Evolutionary conservation across 2,113 vertebrate species (phyloP).

Genomic region (Salvelinus fontinalis): DNA sequence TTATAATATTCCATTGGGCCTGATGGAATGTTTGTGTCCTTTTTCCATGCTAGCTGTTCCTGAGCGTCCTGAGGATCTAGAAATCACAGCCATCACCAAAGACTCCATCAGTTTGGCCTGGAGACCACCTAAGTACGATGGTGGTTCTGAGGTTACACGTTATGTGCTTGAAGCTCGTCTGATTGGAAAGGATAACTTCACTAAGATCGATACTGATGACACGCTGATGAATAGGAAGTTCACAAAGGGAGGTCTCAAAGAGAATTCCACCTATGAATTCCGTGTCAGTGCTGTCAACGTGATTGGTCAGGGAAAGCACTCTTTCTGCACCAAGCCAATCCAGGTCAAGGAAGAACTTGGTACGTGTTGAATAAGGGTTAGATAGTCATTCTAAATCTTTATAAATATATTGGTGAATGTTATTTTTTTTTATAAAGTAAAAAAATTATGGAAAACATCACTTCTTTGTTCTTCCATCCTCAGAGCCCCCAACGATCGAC

Average conservation of each 20-base stretch:
- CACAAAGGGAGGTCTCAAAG: slow-evolving; percentile 86
- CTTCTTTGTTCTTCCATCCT: slow-evolving; percentile 19
- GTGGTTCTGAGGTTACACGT: slow-evolving; percentile 88
- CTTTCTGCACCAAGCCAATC: slow-evolving; percentile 95
- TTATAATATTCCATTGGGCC: slow-evolving; percentile 2
- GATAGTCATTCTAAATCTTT: not conserved
- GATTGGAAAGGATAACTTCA: slow-evolving; percentile 89
- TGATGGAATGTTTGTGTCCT: not conserved
- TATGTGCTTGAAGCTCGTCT: slow-evolving; percentile 91
- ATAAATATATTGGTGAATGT: not conserved
- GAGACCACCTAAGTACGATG: slow-evolving; percentile 97
- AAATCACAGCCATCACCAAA: slow-evolving; percentile 88
- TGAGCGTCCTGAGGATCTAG: slow-evolving; percentile 94
- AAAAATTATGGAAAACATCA: not conserved
- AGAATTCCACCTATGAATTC: slow-evolving; percentile 91
- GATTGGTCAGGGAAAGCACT: slow-evolving; percentile 91
- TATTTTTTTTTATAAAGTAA: not conserved
- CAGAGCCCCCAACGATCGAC: slow-evolving; percentile 91
- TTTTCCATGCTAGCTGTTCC: slow-evolving; percentile 81
- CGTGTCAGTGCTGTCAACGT: slow-evolving; percentile 92
- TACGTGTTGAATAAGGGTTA: slow-evolving; percentile 63
- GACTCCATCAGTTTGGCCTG: slow-evolving; percentile 87
- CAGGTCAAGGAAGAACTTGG: slow-evolving; percentile 95
- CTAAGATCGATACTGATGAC: slow-evolving; percentile 80
- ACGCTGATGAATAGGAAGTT: slow-evolving; percentile 90